These are phyloP conservation scores for Nasonia vitripennis DNA, from an alignment of 1,140 invertebrate genomes.

Conservation along the genomic window DNA sequence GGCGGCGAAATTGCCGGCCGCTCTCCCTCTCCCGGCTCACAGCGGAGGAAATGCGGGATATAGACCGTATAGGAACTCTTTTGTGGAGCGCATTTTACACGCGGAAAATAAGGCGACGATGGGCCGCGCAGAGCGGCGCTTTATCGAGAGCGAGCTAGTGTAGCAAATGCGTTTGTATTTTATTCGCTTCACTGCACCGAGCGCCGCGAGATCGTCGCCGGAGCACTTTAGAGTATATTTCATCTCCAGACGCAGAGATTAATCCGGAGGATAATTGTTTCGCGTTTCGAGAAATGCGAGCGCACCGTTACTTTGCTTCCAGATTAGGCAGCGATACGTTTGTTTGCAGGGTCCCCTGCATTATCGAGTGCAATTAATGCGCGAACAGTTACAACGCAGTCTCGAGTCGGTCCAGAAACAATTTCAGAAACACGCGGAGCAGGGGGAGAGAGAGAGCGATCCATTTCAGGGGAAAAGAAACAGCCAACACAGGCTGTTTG, in stretches of 20 bases:
- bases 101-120: too few relatives aligned
- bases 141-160: too few relatives aligned
- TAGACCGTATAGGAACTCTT: too few relatives aligned
- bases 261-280: neutral
- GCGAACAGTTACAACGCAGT: neutral
- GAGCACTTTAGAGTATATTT: neutral
- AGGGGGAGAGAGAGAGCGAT: neutral
- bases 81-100: too few relatives aligned
- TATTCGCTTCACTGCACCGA: too few relatives aligned
- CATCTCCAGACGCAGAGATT: neutral
- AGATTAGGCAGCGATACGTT: neutral
- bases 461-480: conserved; percentile 32
- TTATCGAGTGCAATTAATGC: neutral
- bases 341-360: neutral
- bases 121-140: too few relatives aligned
- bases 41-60: too few relatives aligned
- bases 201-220: conserved; percentile 24
- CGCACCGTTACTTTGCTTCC: neutral
- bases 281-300: neutral
- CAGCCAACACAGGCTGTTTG: conserved; percentile 2
- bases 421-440: neutral
- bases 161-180: too few relatives aligned
- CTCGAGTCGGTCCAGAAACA: neutral
- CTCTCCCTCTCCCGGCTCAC: neutral
- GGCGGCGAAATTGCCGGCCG: conserved; percentile 57